Base-by-base conservation (phyloP, 2,113 vertebrate genomes). In the Apteryx mantelli region DNA sequence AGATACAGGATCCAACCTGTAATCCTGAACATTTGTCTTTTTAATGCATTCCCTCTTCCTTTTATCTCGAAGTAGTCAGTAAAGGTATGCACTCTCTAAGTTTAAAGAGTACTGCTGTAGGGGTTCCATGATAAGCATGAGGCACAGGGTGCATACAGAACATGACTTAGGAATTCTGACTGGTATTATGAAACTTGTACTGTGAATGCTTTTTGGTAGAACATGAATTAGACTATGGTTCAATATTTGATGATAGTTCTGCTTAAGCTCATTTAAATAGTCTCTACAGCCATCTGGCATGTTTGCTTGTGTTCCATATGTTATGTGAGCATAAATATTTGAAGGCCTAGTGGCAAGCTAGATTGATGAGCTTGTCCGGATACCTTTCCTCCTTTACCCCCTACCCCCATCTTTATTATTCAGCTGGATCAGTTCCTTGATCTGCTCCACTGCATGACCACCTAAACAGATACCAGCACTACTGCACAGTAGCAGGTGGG, bases 241-340 rank as follows among this genome's bases (percentile, higher is more conserved):
- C 26, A 68, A 30, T 8, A 18, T 55, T 68, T 42, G 22, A n/a
- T 76, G 40, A 16, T 42, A 55, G 34, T 30, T 11, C 46, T 69
- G 40, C 28, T 81, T 46, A 75, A 36, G 28, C 46, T 80, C 32
- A 21, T 53, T 76, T 21, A n/a, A 3, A 25, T 21, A 25, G 0
- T 48, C 28, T 69, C 69, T 5, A 13, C 56, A 76, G 40, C 48
- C 16, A 10, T 36, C 61, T 75, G 34, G 53, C 9, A 19, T 46
- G 28, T 64, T 87, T 80, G 16, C 40, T 48, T 64, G 21, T 50
- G 17, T 38, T 56, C 55, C 40, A 0, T 64, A 36, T 0, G 0
- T 56, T 63, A 42, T 14, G 5, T 63, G n/a, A 80, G 30, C 55
- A 42, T 40, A 85, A 63, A 55, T 85, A 42, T 50, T 55, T 56